Evolutionary conservation across 2,888 invertebrate species (phyloP).

Genomic region (Drosophila kuntzei): DNA sequence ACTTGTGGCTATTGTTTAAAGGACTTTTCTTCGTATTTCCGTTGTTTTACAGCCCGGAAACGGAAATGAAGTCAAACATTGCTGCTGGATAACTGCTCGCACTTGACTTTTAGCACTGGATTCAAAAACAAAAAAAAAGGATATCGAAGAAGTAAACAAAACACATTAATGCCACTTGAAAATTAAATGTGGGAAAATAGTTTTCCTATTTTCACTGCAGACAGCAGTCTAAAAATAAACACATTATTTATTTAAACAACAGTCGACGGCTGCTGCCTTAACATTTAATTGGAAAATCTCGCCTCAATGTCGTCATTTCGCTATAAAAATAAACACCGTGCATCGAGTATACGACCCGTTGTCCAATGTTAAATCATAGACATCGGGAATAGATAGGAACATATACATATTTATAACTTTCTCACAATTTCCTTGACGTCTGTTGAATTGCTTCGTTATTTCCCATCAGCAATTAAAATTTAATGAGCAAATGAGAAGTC

Average conservation of each 20-base stretch:
- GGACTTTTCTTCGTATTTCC: slow-evolving; percentile 37
- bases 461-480: slow-evolving; percentile 35
- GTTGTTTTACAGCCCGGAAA: slow-evolving; percentile 49
- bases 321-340: slow-evolving; percentile 65
- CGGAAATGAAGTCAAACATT: slow-evolving; percentile 69
- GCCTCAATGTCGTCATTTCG: slow-evolving; percentile 76
- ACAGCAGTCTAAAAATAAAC: slow-evolving; percentile 48
- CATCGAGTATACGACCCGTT: slow-evolving; percentile 47
- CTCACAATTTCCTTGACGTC: slow-evolving; percentile 25
- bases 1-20: slow-evolving; percentile 59
- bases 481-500: slow-evolving; percentile 10
- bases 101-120: slow-evolving; percentile 41
- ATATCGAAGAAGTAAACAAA: slow-evolving; percentile 15
- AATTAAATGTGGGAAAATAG: slow-evolving; percentile 29
- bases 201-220: slow-evolving; percentile 26
- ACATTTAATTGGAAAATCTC: slow-evolving; percentile 73
- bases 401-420: slow-evolving; percentile 44
- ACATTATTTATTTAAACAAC: slow-evolving; percentile 44
- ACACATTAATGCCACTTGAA: slow-evolving; percentile 24
- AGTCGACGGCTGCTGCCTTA: slow-evolving; percentile 29
- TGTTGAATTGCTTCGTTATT: slow-evolving; percentile 9
- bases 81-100: slow-evolving; percentile 23
- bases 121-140: slow-evolving; percentile 48
- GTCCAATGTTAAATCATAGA: slow-evolving; percentile 23
- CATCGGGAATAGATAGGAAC: slow-evolving; percentile 23